Evolutionary conservation across 2,797 vertebrate genomes (phyloP).

Genomic region (Distichodus sexfasciatus): DNA sequence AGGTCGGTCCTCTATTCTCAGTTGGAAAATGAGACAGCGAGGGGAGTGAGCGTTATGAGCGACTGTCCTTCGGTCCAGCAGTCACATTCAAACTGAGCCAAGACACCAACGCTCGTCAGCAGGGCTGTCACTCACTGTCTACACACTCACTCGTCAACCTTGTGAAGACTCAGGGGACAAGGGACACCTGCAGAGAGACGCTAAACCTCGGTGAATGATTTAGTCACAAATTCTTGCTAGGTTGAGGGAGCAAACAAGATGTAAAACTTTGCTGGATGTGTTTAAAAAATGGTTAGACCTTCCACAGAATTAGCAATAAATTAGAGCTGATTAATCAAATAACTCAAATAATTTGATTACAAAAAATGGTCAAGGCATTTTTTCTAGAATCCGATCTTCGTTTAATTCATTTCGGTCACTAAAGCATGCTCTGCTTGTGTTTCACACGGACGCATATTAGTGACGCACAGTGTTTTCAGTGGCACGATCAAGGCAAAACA

Average conservation of each 20-base stretch:
- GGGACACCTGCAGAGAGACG: slow-evolving; percentile 3
- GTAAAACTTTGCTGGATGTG: no score
- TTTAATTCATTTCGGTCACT: no score
- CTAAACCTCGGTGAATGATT: neutral
- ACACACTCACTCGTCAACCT: neutral
- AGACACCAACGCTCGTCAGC: slow-evolving; percentile 24
- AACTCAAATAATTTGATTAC: no score
- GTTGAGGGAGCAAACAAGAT: neutral
- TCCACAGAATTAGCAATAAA: no score
- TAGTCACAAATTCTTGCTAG: neutral
- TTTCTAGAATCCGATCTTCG: no score
- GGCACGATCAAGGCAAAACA: no score
- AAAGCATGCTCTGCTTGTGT: no score
- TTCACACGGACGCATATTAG: no score
- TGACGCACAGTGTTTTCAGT: no score
- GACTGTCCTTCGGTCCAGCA: neutral
- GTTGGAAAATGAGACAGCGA: neutral
- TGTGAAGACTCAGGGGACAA: neutral
- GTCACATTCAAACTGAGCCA: slow-evolving; percentile 14
- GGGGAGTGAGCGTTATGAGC: neutral
- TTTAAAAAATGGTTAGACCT: no score
- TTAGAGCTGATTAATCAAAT: no score
- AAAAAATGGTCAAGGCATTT: no score
- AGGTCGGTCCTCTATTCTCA: neutral
- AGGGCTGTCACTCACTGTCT: slow-evolving; percentile 30